These are phyloP conservation scores for Drosophila histrio DNA, from an alignment of 2,888 invertebrate genomes.

Conservation along the genomic window DNA sequence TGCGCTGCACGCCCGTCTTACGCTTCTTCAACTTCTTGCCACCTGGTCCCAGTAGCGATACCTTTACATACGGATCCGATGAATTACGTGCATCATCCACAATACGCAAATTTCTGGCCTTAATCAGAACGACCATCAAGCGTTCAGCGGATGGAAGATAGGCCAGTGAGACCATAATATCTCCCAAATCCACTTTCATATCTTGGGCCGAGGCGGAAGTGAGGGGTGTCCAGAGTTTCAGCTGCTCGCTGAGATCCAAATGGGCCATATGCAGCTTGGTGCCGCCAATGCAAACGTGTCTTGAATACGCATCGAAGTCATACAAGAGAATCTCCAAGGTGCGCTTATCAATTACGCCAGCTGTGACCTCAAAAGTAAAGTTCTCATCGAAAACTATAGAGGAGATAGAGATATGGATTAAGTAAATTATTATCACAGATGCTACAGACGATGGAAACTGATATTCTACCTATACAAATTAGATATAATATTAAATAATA, in stretches of 20 bases:
- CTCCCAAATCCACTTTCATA: conserved; percentile 92
- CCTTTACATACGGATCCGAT: conserved; percentile 97
- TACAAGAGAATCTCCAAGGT: conserved; percentile 87
- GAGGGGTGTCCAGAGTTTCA: conserved; percentile 86
- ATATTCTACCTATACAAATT: no score
- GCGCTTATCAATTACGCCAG: conserved; percentile 85
- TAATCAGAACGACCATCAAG: conserved; percentile 94
- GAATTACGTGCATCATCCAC: conserved; percentile 96
- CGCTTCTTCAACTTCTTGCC: conserved; percentile 96
- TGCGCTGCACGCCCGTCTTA: conserved; percentile 95
- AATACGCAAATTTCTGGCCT: conserved; percentile 94
- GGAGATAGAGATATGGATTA: not conserved
- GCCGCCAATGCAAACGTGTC: conserved; percentile 88
- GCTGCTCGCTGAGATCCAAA: conserved; percentile 86
- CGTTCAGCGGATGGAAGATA: conserved; percentile 96
- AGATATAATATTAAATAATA: not conserved
- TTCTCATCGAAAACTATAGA: conserved; percentile 87
- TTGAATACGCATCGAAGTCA: conserved; percentile 88
- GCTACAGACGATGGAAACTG: no score
- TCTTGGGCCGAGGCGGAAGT: conserved; percentile 85
- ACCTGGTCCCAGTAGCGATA: conserved; percentile 93
- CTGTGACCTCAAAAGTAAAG: conserved; percentile 88
- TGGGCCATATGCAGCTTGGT: conserved; percentile 86
- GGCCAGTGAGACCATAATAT: conserved; percentile 95
- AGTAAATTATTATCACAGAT: not conserved